A percentile compares a stretch with the other conserved stretches of the same genome.
These are phyloP conservation scores for Maccullochella peelii DNA, from an alignment of 2,113 vertebrate genomes.

Conservation along the genomic window DNA sequence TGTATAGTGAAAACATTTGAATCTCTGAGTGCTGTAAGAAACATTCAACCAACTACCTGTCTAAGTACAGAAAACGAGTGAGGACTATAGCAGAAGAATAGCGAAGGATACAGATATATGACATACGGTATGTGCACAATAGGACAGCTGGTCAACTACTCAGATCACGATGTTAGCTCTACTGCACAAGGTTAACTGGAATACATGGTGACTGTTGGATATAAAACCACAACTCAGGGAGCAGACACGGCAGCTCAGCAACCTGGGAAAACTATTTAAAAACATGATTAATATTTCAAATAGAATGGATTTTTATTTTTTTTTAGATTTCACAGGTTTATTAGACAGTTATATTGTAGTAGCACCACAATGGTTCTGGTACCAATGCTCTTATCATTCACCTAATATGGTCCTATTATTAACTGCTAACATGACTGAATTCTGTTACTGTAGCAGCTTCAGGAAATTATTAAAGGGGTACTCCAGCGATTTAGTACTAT, in stretches of 20 bases:
- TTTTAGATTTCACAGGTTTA: not conserved
- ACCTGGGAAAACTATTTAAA: not conserved
- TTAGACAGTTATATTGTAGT: not conserved
- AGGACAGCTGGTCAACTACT: constrained; percentile 70
- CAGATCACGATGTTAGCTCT: constrained; percentile 67
- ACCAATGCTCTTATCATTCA: not conserved
- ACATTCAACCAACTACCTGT: constrained; percentile 67
- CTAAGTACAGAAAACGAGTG: constrained; percentile 67
- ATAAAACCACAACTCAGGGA: constrained; percentile 66
- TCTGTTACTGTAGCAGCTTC: not conserved
- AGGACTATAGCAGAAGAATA: constrained; percentile 61
- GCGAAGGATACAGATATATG: constrained; percentile 65
- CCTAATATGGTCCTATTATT: not conserved
- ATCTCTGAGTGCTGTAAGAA: constrained; percentile 61
- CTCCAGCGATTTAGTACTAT: not conserved
- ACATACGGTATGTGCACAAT: constrained; percentile 59
- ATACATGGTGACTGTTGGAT: constrained; percentile 50
- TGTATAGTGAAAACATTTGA: constrained; percentile 48
- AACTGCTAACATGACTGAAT: not conserved
- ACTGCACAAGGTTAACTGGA: constrained; percentile 70
- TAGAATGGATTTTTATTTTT: not conserved
- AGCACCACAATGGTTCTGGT: not conserved
- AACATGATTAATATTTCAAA: not conserved
- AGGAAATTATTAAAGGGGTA: not conserved
- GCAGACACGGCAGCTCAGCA: constrained; percentile 23